Evolutionary conservation across 2,113 vertebrate species (phyloP).

Genomic region (Centropus bengalensis): DNA sequence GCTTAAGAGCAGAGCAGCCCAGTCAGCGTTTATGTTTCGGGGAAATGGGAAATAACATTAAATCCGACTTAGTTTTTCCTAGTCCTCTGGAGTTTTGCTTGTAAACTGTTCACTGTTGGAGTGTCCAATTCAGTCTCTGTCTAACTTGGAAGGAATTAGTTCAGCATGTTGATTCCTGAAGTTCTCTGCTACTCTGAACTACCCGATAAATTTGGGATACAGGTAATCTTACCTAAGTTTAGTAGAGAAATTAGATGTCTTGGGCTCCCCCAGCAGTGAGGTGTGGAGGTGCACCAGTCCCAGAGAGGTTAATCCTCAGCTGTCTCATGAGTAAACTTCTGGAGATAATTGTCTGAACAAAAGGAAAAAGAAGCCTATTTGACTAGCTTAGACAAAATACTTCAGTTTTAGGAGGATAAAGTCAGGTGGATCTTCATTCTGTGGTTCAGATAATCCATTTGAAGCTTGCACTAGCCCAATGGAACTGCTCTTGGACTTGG

Average conservation of each 20-base stretch:
- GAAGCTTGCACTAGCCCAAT: not conserved
- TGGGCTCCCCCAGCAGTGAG: not conserved
- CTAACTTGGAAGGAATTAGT: not conserved
- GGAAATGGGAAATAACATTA: not conserved
- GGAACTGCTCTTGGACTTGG: not conserved
- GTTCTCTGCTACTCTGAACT: not conserved
- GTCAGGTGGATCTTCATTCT: not conserved
- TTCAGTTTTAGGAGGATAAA: not conserved
- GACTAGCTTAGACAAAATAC: not conserved
- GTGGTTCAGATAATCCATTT: not conserved
- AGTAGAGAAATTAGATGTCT: not conserved
- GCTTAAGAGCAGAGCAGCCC: not conserved
- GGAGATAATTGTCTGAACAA: not conserved
- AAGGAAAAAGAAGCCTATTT: not conserved
- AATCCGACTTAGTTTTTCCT: not conserved
- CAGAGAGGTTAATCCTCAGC: not conserved
- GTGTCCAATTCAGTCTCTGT: not conserved
- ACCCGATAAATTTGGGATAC: not conserved
- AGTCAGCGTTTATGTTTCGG: not conserved
- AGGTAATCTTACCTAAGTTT: not conserved
- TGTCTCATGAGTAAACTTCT: not conserved
- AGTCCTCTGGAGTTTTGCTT: not conserved
- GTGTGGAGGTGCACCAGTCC: not conserved
- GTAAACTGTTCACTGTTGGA: not conserved
- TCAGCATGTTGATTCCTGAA: not conserved